Evolutionary conservation across 1,140 invertebrate species (phyloP), one percentile per base, ranked within the genome.

Genomic region (Drosophila auraria): DNA sequence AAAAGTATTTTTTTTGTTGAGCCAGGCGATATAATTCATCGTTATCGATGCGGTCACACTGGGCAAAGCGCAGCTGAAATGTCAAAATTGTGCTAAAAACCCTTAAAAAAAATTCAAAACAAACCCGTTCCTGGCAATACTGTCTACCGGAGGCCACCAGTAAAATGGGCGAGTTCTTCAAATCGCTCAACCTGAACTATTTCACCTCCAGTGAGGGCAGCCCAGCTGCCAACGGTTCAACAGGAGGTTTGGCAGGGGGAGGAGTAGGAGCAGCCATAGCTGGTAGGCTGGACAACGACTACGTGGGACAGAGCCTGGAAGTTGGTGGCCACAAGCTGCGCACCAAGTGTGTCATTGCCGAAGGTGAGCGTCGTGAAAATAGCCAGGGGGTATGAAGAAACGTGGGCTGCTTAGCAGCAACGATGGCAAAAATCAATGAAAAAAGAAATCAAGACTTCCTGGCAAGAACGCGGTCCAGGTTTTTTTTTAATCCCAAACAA

Each of bases 301-400:
- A 98, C 93, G 96, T 99, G 69, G 98, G 98, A 38, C 97, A 98
- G 94, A 94, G 95, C 80, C 95, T 99, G 53, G 97, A 99, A 94
- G 95, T 99, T 80, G 97, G 96, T 78, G 96, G 96, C 92, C 96
- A 97, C 91, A 98, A 97, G 94, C 94, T 99, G 65, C 95, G 97
- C 93, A 97, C 98, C 53, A 98, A 96, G 93, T 96, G 96, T 94
- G 96, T 98, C 82, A 97, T 99, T 79, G 98, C 98, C 56, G 98
- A 99, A 97, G 98, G 98, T 98, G 73, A 60, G 54, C 14, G 3
- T 6, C 11, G 30, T 33, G 59, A 9, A 14, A 38, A 14, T 40
- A 15, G 38, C 27, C 50, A 30, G 20, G 30, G 11, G 36, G 63
- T 3, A 40, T 14, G 20, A 23, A 47, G 11, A n/a, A 27, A 6